Conservation (phyloP, 2,797 vertebrate genomes). For the Hydrolagus colliei region DNA sequence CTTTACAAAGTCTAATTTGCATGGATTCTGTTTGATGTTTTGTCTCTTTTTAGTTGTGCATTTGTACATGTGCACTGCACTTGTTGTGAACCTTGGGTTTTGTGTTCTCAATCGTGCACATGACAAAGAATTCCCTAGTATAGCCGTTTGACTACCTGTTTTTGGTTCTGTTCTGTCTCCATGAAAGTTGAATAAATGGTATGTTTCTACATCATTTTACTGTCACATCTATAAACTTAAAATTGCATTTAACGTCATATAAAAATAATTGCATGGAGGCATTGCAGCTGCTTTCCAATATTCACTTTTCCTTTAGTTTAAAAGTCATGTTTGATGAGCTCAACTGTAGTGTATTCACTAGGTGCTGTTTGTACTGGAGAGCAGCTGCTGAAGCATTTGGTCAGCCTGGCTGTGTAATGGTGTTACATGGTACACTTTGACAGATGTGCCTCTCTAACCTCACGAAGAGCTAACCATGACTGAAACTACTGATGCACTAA, state of each 20-base stretch:
- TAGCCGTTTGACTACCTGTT: neutral
- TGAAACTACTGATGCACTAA: conserved; percentile 50
- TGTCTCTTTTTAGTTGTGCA: neutral
- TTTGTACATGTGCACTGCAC: neutral
- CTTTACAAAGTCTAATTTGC: neutral
- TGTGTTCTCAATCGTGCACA: neutral
- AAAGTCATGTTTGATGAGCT: conserved; percentile 38
- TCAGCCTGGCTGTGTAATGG: conserved; percentile 50
- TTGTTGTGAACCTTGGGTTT: neutral
- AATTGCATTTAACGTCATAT: neutral
- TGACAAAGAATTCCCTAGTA: neutral
- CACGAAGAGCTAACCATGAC: conserved; percentile 46
- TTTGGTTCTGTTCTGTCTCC: neutral
- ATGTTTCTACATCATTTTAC: neutral
- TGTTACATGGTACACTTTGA: conserved; percentile 56
- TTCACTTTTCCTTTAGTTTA: neutral
- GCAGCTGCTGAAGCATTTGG: conserved; percentile 56
- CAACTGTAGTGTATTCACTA: conserved; percentile 58
- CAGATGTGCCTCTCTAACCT: conserved; percentile 56
- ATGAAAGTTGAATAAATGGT: neutral
- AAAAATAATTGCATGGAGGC: neutral
- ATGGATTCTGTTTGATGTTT: neutral
- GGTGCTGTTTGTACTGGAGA: conserved; percentile 46
- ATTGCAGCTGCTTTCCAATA: neutral
- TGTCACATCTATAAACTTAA: neutral